Conservation (phyloP, 1,140 invertebrate genomes). For the Ceratoteleas bidentatus region DNA sequence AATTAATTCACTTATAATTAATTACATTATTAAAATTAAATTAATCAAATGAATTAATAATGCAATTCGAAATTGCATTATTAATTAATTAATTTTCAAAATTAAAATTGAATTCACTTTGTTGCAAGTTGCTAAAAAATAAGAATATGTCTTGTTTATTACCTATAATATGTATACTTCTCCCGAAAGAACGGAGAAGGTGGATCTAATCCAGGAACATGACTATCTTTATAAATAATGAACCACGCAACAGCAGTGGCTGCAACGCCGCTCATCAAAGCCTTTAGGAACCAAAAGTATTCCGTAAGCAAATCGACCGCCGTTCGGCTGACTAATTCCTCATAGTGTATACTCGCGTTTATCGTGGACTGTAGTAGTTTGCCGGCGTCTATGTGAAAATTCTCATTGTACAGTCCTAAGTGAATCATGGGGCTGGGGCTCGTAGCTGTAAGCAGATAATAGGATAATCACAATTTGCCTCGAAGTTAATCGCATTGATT, state of each 20-base stretch:
- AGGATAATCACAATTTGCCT: neutral
- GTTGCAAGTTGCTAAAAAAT: too few relatives aligned
- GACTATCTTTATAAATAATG: slow-evolving; percentile 77
- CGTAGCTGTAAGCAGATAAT: slow-evolving; percentile 33
- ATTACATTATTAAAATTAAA: too few relatives aligned
- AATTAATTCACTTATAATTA: too few relatives aligned
- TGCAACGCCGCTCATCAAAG: slow-evolving; percentile 67
- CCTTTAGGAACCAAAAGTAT: slow-evolving; percentile 72
- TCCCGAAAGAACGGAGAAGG: slow-evolving; percentile 3
- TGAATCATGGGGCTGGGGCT: slow-evolving; percentile 29
- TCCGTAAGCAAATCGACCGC: slow-evolving; percentile 49
- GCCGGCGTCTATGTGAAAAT: slow-evolving; percentile 52
- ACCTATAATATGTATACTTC: neutral
- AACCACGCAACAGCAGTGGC: slow-evolving; percentile 73
- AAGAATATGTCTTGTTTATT: neutral
- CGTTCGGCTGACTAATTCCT: slow-evolving; percentile 49
- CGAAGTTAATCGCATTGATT: neutral
- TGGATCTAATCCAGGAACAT: slow-evolving; percentile 42
- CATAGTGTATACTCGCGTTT: slow-evolving; percentile 63
- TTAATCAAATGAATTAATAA: too few relatives aligned
- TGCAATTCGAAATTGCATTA: neutral
- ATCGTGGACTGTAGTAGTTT: slow-evolving; percentile 46
- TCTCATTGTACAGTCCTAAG: slow-evolving; percentile 33
- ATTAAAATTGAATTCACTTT: neutral
- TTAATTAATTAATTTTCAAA: neutral